phyloP scores from a whole-genome alignment of 53 echinoderm and acorn worm genomes.

The Crossaster papposus region DNA sequence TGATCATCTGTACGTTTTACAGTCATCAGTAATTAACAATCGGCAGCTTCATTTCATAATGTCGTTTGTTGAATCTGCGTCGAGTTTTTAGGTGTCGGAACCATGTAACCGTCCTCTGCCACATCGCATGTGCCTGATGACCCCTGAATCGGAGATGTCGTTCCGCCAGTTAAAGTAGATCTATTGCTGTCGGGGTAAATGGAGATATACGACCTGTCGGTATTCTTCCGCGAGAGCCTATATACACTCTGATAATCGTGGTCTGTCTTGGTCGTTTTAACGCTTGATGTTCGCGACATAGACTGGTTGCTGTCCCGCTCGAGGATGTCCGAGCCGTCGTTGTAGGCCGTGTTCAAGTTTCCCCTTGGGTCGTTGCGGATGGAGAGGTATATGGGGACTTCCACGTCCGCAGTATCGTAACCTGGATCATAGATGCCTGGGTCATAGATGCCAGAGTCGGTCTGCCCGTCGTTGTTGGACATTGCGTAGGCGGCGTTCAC shows the following conservation, averaged over 20 bases:
- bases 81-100: conserved; percentile 42
- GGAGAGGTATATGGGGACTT: conserved; percentile 44
- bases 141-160: neutral
- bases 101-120: conserved; percentile 45
- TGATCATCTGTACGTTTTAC: no score
- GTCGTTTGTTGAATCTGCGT: conserved; percentile 33
- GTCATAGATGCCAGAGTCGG: conserved; percentile 54
- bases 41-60: neutral
- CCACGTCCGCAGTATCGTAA: conserved; percentile 21
- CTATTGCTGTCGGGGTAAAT: conserved; percentile 14
- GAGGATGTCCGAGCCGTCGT: neutral
- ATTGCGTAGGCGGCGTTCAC: conserved; percentile 43
- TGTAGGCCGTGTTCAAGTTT: neutral
- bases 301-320: conserved; percentile 13
- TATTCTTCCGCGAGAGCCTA: conserved; percentile 42
- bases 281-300: conserved; percentile 6
- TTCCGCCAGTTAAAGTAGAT: neutral
- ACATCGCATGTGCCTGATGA: conserved; percentile 6
- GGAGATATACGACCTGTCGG: conserved; percentile 36
- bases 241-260: conserved; percentile 53
- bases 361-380: conserved; percentile 48
- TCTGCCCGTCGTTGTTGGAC: conserved; percentile 23
- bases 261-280: conserved; percentile 45
- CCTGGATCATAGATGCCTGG: conserved; percentile 54
- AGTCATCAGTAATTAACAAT: neutral